A percentile compares a stretch with the other conserved stretches of the same genome.
Evolutionary conservation across 2,888 invertebrate species (phyloP).

Genomic region (Eudemis profundana): DNA sequence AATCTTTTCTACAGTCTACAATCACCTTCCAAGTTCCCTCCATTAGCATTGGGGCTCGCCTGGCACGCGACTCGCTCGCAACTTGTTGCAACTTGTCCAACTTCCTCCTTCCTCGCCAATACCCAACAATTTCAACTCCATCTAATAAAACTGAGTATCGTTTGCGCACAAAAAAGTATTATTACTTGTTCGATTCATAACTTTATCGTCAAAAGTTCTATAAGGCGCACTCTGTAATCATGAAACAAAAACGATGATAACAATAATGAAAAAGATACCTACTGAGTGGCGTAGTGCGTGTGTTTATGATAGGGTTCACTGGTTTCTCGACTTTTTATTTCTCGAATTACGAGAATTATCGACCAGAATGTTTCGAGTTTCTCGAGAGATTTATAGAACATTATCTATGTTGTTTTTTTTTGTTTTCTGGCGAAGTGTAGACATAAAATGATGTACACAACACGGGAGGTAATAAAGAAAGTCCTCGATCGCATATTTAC

Average conservation of each 20-base stretch:
- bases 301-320: too few relatives aligned
- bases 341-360: too few relatives aligned
- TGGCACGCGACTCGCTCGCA: constrained; percentile 55
- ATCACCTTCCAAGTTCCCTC: constrained; percentile 37
- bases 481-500: too few relatives aligned
- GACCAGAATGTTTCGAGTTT: too few relatives aligned
- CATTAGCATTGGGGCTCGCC: constrained; percentile 62
- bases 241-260: constrained; percentile 8
- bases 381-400: too few relatives aligned
- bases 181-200: constrained; percentile 15
- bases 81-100: constrained; percentile 68
- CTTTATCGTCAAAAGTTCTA: background rate
- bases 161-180: constrained; percentile 11
- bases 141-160: constrained; percentile 50
- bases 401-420: too few relatives aligned
- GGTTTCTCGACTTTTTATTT: too few relatives aligned
- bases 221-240: constrained; percentile 1
- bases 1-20: constrained; percentile 30
- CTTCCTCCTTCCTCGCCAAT: constrained; percentile 54
- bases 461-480: too few relatives aligned
- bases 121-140: constrained; percentile 55
- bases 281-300: too few relatives aligned
- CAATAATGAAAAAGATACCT: too few relatives aligned
- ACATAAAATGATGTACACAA: too few relatives aligned
- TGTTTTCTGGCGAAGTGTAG: too few relatives aligned